Evolutionary conservation across 1,140 invertebrate genomes (phyloP).

Genomic region (Paraescarpia echinospica): DNA sequence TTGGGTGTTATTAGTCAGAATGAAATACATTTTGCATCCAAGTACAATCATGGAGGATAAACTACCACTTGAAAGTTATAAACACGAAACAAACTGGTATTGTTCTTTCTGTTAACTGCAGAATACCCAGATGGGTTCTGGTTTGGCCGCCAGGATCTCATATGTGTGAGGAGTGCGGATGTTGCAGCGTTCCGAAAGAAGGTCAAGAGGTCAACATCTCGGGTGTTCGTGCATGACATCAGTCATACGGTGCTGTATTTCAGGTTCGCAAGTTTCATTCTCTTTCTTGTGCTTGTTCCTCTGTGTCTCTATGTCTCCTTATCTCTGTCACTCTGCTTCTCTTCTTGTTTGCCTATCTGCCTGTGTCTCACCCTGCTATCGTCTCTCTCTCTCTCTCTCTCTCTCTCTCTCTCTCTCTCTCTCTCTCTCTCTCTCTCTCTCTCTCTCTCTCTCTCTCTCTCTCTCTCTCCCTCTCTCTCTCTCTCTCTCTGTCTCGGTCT

Average conservation of each 20-base stretch:
- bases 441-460: conserved; percentile 15
- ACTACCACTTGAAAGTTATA: too few species aligned
- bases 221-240: background rate
- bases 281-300: too few species aligned
- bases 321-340: too few species aligned
- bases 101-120: background rate
- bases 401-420: conserved; percentile 20
- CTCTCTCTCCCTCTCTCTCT: too few species aligned
- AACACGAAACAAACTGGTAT: too few species aligned
- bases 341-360: too few species aligned
- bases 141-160: background rate
- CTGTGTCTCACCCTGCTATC: too few species aligned
- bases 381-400: conserved; percentile 17
- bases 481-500: too few species aligned
- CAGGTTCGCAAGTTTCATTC: too few species aligned
- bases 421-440: conserved; percentile 21
- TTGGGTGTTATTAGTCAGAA: too few species aligned
- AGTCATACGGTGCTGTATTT: background rate
- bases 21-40: background rate
- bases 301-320: too few species aligned
- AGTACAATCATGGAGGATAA: background rate
- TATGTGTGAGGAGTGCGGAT: background rate
- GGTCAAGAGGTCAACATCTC: background rate
- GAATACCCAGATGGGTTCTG: background rate
- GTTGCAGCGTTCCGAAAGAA: background rate